Conservation (phyloP, 2,797 vertebrate species). For the Crax fasciolata region DNA sequence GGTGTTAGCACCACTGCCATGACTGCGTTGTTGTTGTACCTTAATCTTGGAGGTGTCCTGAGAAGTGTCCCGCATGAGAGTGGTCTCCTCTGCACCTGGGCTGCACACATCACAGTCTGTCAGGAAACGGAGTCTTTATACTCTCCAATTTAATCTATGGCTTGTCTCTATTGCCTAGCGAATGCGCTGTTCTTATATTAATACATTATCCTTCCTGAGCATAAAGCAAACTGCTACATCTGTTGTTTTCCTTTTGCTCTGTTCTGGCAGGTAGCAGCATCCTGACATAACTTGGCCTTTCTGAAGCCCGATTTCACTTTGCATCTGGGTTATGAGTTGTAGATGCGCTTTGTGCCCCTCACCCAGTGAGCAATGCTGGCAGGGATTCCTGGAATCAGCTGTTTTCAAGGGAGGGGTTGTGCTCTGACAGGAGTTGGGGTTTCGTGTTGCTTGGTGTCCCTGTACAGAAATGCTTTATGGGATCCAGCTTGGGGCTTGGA, state of each 20-base stretch:
- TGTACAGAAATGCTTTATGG: rapidly evolving
- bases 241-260: not conserved
- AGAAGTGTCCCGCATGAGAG: not conserved
- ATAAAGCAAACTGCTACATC: not conserved
- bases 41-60: not conserved
- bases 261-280: not conserved
- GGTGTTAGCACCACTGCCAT: not conserved
- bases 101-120: not conserved
- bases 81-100: not conserved
- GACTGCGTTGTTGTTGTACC: not conserved
- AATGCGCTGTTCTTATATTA: not conserved
- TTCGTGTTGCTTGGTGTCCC: too few species aligned
- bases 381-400: not conserved
- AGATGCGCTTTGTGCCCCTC: not conserved
- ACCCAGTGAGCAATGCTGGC: rapidly evolving
- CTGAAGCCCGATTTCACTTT: not conserved
- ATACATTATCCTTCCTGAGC: not conserved
- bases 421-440: not conserved
- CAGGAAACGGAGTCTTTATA: not conserved
- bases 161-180: not conserved
- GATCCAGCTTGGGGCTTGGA: not conserved
- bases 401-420: not conserved
- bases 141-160: not conserved
- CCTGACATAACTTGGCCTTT: not conserved
- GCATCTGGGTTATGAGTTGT: not conserved